phyloP scores from a whole-genome alignment of 2,113 vertebrate genomes.

The Phocoena phocoena region DNA sequence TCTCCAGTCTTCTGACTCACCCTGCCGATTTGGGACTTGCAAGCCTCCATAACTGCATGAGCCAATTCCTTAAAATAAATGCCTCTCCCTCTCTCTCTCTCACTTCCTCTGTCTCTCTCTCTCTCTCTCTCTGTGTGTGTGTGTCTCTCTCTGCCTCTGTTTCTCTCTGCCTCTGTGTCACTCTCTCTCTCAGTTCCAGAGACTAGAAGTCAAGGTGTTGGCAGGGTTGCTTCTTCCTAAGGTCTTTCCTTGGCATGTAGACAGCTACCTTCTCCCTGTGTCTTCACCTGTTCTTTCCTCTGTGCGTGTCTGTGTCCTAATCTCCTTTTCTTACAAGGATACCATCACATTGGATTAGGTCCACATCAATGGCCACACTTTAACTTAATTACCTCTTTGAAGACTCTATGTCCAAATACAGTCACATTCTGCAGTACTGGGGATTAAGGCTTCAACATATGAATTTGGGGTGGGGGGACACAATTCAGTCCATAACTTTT shows the following conservation, averaged over 20 bases:
- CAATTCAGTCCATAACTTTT: neutral
- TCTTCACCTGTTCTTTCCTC: neutral
- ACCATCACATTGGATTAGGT: accelerated
- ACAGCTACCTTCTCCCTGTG: neutral
- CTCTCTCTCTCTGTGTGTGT: too few relatives aligned
- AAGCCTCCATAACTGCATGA: neutral
- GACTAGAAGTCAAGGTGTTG: neutral
- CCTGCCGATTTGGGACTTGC: too few relatives aligned
- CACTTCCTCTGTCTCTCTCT: too few relatives aligned
- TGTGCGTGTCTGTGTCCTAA: neutral
- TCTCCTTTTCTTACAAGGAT: neutral
- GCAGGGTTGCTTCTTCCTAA: neutral
- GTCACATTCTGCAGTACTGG: neutral
- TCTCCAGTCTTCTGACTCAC: neutral
- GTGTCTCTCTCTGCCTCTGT: too few relatives aligned
- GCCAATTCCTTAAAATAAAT: neutral
- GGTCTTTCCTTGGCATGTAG: neutral
- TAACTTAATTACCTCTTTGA: neutral
- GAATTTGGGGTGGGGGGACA: neutral
- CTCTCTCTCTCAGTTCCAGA: neutral
- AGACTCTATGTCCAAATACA: neutral
- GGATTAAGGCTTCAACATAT: neutral
- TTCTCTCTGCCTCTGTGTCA: too few relatives aligned
- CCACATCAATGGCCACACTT: neutral
- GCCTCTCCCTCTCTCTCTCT: neutral